Evolutionary conservation across 1,140 invertebrate species (phyloP).

Genomic region (Apolygus lucorum): DNA sequence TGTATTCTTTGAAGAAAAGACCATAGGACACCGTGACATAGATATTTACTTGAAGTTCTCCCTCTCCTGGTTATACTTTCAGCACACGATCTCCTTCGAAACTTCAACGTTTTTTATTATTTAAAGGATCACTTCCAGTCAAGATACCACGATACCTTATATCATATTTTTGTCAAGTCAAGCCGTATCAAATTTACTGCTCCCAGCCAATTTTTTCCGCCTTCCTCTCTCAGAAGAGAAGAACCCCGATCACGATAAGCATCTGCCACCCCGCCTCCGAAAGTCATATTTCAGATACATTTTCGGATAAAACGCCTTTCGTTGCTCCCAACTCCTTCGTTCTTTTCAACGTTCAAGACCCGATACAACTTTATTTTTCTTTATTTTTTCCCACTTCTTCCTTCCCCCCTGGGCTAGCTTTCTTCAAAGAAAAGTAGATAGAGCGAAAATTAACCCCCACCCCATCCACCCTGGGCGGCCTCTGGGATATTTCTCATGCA

Average conservation of each 20-base stretch:
- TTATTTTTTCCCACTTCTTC: background rate
- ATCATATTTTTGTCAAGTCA: too few species aligned
- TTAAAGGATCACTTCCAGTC: too few species aligned
- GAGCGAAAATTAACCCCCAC: background rate
- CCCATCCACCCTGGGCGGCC: background rate
- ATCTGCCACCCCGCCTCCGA: background rate
- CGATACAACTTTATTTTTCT: too few species aligned
- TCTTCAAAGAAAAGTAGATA: background rate
- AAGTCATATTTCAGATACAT: constrained; percentile 6
- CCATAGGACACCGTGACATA: too few species aligned
- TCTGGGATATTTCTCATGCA: background rate
- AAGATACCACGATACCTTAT: too few species aligned
- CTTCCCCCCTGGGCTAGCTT: too few species aligned
- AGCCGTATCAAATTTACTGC: background rate
- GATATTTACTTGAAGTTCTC: too few species aligned
- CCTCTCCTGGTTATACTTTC: too few species aligned
- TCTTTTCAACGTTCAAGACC: background rate
- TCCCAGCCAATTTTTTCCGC: background rate
- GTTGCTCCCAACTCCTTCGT: background rate
- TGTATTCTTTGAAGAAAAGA: too few species aligned
- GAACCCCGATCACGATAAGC: background rate
- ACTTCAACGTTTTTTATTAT: too few species aligned
- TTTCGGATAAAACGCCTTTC: background rate
- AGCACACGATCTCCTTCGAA: too few species aligned
- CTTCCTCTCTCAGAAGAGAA: background rate